Evolutionary conservation across 2,113 vertebrate genomes (phyloP), one percentile per base, ranked within the genome.

Genomic region (Pteronura brasiliensis): DNA sequence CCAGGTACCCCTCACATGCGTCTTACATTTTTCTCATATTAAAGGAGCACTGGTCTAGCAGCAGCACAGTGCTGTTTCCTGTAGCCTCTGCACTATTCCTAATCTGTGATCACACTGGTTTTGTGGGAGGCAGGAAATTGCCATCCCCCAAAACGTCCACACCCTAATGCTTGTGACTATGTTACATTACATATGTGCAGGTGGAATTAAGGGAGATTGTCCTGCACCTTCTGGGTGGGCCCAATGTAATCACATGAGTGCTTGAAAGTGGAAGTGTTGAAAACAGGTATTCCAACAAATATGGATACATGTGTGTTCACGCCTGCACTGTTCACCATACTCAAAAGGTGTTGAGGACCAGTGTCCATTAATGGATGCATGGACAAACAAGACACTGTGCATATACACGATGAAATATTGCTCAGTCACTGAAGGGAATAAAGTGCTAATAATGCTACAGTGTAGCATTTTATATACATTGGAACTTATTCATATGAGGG

Each of bases 11-110:
- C 67, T 71, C 84, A 10, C 74, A 7, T 13, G 39, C 10, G 0
- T 20, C 61, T 61, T 29, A 1, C 10, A 0, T 29, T 18, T 18
- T 65, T 47, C 29, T 86, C 57, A 25, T 0, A 18, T 67, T 74
- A 9, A 52, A 57, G 49, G 39, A 76, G 49, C 25, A 0, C 23
- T 34, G 42, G 25, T 20, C 10, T 2, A 17, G 18, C 7, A 39
- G 7, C 0, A 0, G 0, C 42, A 21, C 36, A n/a, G 7, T 12
- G 23, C 3, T 7, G 15, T 39, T 92, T 49, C 47, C 34, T n/a
- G 21, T 1, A 36, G 17, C 34, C 31, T 36, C 25, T 20, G 21
- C 0, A 8, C 29, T 85, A 0, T 3, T 55, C 42, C 69, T 17
- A 39, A 29, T 31, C 44, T 21, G 47, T 4, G 21, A 10, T 21